Evolutionary conservation across 1,140 invertebrate species (phyloP), one percentile per base, ranked within the genome.

Genomic region (Drosophila elegans): DNA sequence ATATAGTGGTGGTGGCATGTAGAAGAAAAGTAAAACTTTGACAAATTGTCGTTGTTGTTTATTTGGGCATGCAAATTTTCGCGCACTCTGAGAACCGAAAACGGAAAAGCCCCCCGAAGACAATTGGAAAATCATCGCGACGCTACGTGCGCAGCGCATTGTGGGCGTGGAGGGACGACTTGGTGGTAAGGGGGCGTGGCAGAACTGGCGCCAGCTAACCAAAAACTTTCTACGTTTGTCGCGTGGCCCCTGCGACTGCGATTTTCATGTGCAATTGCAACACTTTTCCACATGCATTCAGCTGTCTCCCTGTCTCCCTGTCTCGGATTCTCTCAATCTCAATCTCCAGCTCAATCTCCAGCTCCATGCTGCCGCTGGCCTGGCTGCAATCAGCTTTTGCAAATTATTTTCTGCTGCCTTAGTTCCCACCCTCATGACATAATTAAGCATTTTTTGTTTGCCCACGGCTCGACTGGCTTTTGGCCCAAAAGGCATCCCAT

Each of bases 401-500:
- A 84, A 85, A 85, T 80, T 80, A 75, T 66, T 79, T 84, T 74
- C 69, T 62, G 57, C 52, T 61, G 46, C 53, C n/a, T 41, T 32
- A 7, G 67, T 90, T 91, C 90, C 90, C 90, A 91, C 90, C 90
- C 90, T 91, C 90, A 90, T 91, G 90, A 91, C 90, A 91, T 91
- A 91, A 91, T 91, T 91, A 91, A 85, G 62, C 69, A 74, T 81
- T 69, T 80, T 69, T 80, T 67, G 52, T 60, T 60, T 59, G 51
- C 29, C 52, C 38, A 42, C 41, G 45, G 36, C 38, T 42, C 61
- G 42, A 41, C 52, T 62, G 7, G 13, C 25, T 13, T 41, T 55
- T 62, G 62, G 9, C 59, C 62, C 53, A 60, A 13, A 42, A 48
- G 44, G 49, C 12, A 67, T 7, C 49, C 49, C 16, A 21, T 21